Evolutionary conservation across 2,113 vertebrate genomes (phyloP).

Genomic region (Perca flavescens): DNA sequence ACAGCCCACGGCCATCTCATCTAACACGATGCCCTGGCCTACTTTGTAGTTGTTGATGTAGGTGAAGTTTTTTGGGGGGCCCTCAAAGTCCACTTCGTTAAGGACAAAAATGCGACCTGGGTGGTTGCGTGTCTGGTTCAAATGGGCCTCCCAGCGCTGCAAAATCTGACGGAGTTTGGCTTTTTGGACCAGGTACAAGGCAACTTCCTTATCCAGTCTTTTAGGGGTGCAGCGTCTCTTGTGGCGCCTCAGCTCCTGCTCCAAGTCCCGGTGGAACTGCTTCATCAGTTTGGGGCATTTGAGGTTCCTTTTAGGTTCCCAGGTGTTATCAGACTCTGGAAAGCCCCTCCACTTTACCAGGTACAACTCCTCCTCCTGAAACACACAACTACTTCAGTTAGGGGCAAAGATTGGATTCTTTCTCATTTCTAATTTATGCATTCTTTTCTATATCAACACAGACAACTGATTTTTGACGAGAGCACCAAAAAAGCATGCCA

Average conservation of each 20-base stretch:
- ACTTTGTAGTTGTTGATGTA: constrained; percentile 93
- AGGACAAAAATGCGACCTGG: constrained; percentile 88
- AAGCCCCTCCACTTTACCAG: constrained; percentile 92
- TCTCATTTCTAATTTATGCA: neutral
- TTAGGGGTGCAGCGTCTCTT: constrained; percentile 72
- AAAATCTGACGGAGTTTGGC: constrained; percentile 86
- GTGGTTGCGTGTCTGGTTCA: constrained; percentile 89
- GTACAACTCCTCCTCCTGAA: constrained; percentile 89
- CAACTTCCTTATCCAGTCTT: constrained; percentile 81
- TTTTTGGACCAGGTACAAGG: constrained; percentile 84
- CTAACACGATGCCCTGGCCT: constrained; percentile 86
- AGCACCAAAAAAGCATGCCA: neutral
- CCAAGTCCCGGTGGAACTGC: constrained; percentile 89
- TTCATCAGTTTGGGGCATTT: constrained; percentile 88
- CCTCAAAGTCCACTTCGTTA: constrained; percentile 93
- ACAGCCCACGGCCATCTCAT: constrained; percentile 88
- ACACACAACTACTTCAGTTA: constrained; percentile 18
- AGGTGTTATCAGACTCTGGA: constrained; percentile 85
- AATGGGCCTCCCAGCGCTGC: constrained; percentile 85
- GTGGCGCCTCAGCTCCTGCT: constrained; percentile 79
- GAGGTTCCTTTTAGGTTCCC: constrained; percentile 91
- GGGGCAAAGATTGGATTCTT: neutral
- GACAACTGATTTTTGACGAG: neutral
- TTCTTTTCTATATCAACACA: neutral
- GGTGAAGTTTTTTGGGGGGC: constrained; percentile 88